Conservation (phyloP, 2,113 vertebrate genomes). For the Hemicordylus capensis region DNA sequence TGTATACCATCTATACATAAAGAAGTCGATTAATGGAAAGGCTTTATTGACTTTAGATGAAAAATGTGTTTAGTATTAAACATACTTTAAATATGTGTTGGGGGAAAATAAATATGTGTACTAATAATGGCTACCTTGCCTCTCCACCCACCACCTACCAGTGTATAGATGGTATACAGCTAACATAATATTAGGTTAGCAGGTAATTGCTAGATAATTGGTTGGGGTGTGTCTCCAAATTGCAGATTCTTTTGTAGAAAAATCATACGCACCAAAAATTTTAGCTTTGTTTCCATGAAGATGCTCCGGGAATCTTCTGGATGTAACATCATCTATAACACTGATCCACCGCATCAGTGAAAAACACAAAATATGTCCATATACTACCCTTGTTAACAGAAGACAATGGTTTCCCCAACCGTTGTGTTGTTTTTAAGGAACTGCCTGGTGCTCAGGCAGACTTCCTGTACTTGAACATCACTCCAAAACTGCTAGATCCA, state of each 20-base stretch:
- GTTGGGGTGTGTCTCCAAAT: background rate
- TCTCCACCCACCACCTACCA: background rate
- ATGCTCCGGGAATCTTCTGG: too few relatives aligned
- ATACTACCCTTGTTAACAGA: background rate
- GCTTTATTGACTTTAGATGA: conserved; percentile 22
- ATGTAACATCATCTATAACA: background rate
- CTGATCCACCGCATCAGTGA: background rate
- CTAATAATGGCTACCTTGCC: background rate
- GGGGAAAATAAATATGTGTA: background rate
- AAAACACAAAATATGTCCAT: background rate
- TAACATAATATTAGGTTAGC: background rate
- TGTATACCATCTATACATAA: conserved; percentile 1
- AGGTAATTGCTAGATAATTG: background rate
- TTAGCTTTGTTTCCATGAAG: too few relatives aligned
- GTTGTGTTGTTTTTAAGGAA: background rate
- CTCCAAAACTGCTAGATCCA: background rate
- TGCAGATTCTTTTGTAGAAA: background rate
- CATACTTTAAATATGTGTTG: background rate
- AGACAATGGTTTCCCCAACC: background rate
- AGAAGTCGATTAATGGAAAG: background rate
- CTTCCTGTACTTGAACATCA: background rate
- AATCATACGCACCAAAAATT: background rate
- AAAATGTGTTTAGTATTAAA: conserved; percentile 13
- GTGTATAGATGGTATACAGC: too few relatives aligned
- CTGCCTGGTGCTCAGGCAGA: background rate